phyloP scores from a whole-genome alignment of 2,797 vertebrate species.

The Myotis myotis region DNA sequence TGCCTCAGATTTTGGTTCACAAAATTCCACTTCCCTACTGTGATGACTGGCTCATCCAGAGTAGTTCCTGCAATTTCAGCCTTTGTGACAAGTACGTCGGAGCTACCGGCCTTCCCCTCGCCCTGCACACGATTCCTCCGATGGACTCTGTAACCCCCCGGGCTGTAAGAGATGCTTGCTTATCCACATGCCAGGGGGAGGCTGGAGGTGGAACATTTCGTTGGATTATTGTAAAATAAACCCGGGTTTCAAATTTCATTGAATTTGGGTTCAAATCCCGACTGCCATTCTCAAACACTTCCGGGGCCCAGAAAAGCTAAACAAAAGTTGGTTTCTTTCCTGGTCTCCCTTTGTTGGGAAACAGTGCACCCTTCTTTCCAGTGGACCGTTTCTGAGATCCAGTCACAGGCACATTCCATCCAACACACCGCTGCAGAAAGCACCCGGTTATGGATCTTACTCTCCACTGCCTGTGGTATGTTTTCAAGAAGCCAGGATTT shows the following conservation, averaged over 20 bases:
- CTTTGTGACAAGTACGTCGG: background rate
- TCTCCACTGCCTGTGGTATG: background rate
- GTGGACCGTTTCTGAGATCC: background rate
- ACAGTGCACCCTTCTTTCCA: background rate
- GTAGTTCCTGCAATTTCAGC: background rate
- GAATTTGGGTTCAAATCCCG: background rate
- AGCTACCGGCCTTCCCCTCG: background rate
- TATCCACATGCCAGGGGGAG: background rate
- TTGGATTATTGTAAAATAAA: constrained; percentile 36
- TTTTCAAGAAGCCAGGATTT: constrained; percentile 19
- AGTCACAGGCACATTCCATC: background rate
- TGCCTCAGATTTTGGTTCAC: background rate
- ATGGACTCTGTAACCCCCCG: background rate
- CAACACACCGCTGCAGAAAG: background rate
- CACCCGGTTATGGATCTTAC: background rate
- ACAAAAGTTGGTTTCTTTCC: background rate
- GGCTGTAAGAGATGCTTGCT: background rate
- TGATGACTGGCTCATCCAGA: background rate
- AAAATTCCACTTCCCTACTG: background rate
- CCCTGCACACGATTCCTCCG: background rate
- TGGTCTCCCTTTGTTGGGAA: background rate
- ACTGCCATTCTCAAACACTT: background rate
- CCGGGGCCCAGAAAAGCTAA: background rate
- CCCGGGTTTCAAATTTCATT: background rate
- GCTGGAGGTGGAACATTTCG: background rate